Evolutionary conservation across 1,140 invertebrate genomes (phyloP), one percentile per base, ranked within the genome.

Genomic region (Pinna nobilis): DNA sequence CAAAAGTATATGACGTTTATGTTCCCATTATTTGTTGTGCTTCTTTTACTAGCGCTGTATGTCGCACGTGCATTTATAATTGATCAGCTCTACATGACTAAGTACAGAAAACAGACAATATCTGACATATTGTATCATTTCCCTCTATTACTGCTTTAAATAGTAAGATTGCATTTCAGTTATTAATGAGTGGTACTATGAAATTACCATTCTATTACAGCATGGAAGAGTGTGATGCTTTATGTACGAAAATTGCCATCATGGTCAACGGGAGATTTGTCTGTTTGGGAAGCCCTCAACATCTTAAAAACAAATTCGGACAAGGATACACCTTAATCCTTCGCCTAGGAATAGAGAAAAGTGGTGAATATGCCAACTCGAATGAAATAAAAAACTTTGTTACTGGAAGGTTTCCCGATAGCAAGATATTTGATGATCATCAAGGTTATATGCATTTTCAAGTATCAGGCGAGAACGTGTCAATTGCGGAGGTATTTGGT

Each of bases 381-480:
- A 20, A 53, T 13, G 66, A 55, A 13, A 9, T 83, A 2, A 72
- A 61, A 9, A 25, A 35, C 15, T 84, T 74, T 68, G 74, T 84
- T 25, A 61, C 68, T 15, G 15, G 51, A n/a, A 35, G 25, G 13
- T 84, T 84, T 60, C 78, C 76, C 3, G 53, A 61, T 9, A 77
- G 75, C 65, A 25, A 84, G 77, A 89, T 88, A 73, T 94, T 94
- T 76, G 94, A 94, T 85, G 90, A 92, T 32, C 93, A 94, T 83
- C 91, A 94, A 71, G 93, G 93, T 57, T 91, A 94, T 70, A 87
- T 94, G 32, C 81, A 88, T 71, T 87, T 88, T 67, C 88, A 87
- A 55, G 79, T 90, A 23, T 77, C 83, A 2, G 80, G 86, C 37
- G 73, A 83, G 28, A 57, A 78, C 13, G 67, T 94, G 20, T 87